Base-by-base conservation (phyloP, 2,113 vertebrate species). In the Lophotis ruficrista region DNA sequence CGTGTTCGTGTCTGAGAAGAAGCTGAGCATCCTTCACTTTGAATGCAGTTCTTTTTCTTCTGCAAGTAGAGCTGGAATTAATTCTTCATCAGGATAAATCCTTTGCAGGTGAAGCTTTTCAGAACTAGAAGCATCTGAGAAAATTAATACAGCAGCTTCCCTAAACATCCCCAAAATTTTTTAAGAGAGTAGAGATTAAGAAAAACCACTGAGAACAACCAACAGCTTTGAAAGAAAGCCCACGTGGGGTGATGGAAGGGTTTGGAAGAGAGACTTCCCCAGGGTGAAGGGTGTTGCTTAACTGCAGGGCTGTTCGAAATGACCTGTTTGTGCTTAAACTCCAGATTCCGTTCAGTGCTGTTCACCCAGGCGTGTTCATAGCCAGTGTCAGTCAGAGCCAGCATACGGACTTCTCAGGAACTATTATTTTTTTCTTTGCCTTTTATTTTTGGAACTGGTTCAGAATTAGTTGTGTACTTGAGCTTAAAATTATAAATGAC, bases 241-340 rank as follows among this genome's bases (percentile, higher is more conserved):
- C 24, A 2, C 23, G 43, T 75, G 69, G 77, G 91, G 31, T 1
- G 15, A 41, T 79, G 65, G 65, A 87, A 91, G 24, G 24, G 27
- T 69, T 96, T 95, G 93, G 77, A 92, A 84, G 31, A 77, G 69
- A 91, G 57, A n/a, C 38, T 89, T 87, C 51, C 65, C 91, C 15
- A 31, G 69, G 60, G 81, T 27, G 22, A 79, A 71, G 43, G 56
- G 56, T 60, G 38, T 87, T 93, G 79, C 56, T 81, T 56, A 92
- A 79, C 76, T 86, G 15, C 83, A 92, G 72, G 64, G n/a, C 64
- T 28, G 27, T 68, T 78, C 75, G 81, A 87, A 84, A 93, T 68
- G 21, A 75, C 38, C 89, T 75, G 51, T 37, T 48, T 75, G 77
- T 84, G 53, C 54, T 66, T 83, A 16, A 77, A 43, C 47, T 82